Evolutionary conservation across 2,797 vertebrate genomes (phyloP).

Genomic region (Aotus griseimembra): DNA sequence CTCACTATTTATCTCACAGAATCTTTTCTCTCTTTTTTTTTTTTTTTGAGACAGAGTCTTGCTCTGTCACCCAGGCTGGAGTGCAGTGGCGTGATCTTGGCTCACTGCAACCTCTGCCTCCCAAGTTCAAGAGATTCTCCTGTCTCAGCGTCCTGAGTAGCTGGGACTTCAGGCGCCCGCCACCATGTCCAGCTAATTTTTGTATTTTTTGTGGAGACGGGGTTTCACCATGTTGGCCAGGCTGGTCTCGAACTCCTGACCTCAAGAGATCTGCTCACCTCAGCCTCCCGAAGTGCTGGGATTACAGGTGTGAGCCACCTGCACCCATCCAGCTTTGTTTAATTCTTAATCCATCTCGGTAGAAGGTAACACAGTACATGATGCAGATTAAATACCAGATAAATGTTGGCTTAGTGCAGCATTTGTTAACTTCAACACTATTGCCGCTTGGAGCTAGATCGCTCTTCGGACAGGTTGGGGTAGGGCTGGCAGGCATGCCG

Average conservation of each 20-base stretch:
- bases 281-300: background rate
- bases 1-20: background rate
- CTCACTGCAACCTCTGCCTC: background rate
- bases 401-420: accelerated
- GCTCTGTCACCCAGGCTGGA: background rate
- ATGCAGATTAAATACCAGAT: background rate
- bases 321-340: background rate
- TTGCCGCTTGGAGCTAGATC: accelerated
- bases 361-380: background rate
- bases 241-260: background rate
- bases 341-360: background rate
- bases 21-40: accelerated
- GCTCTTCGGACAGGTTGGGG: accelerated
- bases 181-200: background rate
- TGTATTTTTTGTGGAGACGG: background rate
- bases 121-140: background rate
- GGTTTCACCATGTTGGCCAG: background rate
- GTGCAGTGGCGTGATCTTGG: background rate
- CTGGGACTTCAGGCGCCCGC: background rate
- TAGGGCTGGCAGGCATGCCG: background rate
- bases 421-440: background rate
- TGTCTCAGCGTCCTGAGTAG: background rate
- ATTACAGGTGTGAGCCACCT: background rate
- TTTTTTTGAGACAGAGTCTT: background rate
- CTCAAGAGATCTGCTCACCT: background rate